These are phyloP conservation scores for Aspiorhynchus laticeps DNA, from an alignment of 2,113 vertebrate species.

Conservation along the genomic window DNA sequence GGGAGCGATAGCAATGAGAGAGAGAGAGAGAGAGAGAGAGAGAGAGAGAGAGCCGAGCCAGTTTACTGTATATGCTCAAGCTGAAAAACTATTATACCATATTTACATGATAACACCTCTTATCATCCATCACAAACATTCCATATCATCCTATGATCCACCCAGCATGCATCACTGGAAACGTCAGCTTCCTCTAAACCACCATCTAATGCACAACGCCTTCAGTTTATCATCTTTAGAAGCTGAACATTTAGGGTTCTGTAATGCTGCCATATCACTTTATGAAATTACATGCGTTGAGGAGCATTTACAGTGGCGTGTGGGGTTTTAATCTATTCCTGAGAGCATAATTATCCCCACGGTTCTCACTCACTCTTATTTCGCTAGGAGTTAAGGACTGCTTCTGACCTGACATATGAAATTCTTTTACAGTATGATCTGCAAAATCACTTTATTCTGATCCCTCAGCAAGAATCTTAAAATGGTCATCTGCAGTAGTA, in stretches of 20 bases:
- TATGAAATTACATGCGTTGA: conserved; percentile 26
- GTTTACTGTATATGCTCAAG: conserved; percentile 5
- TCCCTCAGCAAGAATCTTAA: background rate
- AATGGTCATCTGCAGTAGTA: background rate
- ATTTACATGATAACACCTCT: conserved; percentile 19
- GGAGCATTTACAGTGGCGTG: conserved; percentile 22
- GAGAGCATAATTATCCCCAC: conserved; percentile 24
- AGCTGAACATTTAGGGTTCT: background rate
- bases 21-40: background rate
- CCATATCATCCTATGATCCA: conserved; percentile 24
- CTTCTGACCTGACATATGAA: background rate
- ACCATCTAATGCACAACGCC: background rate
- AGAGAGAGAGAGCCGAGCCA: background rate
- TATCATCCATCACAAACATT: conserved; percentile 12
- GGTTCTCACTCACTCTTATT: background rate
- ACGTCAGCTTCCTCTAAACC: background rate
- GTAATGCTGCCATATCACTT: conserved; percentile 36
- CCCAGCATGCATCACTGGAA: background rate
- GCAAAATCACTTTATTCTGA: background rate
- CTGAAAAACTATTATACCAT: conserved; percentile 26
- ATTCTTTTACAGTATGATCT: background rate
- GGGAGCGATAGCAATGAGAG: background rate
- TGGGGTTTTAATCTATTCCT: conserved; percentile 29
- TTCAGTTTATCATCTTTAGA: conserved; percentile 1
- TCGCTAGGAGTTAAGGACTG: background rate